Evolutionary conservation across 1,140 invertebrate species (phyloP), one percentile per base, ranked within the genome.

Genomic region (Zaprionus camerounensis): DNA sequence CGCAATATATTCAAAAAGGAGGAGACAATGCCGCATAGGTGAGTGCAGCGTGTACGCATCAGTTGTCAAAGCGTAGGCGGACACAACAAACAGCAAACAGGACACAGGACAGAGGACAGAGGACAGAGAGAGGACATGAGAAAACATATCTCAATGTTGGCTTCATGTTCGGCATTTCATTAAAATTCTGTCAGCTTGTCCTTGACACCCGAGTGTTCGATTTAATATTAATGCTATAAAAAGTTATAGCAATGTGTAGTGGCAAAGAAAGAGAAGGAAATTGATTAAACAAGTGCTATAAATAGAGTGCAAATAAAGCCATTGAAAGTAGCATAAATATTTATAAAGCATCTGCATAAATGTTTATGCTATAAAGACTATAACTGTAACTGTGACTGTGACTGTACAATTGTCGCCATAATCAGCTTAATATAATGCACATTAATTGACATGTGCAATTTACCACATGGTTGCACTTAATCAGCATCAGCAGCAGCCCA

Each of bases 1-100:
- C 95, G 96, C 62, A 95, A 94, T 68, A 95, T 97, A 58, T 96
- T 97, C 82, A 94, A 96, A 68, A 94, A 94, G 28, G 96, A 97
- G 92, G 96, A 97, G 79, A 90, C 93, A 2, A 95, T 97, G 94
- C 97, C 97, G 0, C 94, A 96, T 72, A 91, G 92, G 92, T 93
- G 71, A 91, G 78, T 78, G 15, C 24, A 22, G 51, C 6, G n/a
- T 2, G 17, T 11, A 5, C 20, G 6, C 26, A 12, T 36, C 15
- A 34, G 31, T 34, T 34, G 31, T 34, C 20, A 56, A 41, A 38
- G 24, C 46, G 53, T 66, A 58, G 53, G 58, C 46, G 41, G 46
- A 53, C 49, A 53, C 20, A 4, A 22, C 20, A 22, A 22, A 17
- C 41, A 44, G 28, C 28, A 44, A 17, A 15, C 15, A 17, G n/a